Evolutionary conservation across 2,888 invertebrate genomes (phyloP).

Genomic region (Chymomyza fuscimana): DNA sequence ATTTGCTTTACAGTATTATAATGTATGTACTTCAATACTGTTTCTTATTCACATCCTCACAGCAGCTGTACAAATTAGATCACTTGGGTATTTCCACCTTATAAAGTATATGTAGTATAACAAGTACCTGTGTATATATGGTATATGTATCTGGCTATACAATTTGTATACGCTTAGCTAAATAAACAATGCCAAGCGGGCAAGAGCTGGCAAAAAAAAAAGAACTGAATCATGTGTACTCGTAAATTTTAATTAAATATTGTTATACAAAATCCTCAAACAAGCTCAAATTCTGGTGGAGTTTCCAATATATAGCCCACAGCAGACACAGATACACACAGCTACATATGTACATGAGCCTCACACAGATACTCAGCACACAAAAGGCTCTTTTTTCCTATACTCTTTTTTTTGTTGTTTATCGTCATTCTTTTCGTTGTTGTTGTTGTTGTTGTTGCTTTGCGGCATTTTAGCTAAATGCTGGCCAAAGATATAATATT

Average conservation of each 20-base stretch:
- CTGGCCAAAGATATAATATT: conserved; percentile 49
- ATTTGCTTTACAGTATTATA: conserved; percentile 25
- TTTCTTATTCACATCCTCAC: conserved; percentile 56
- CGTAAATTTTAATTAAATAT: conserved; percentile 70
- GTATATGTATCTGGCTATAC: conserved; percentile 54
- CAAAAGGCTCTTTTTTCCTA: conserved; percentile 46
- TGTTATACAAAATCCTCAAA: conserved; percentile 37
- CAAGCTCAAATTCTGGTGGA: conserved; percentile 51
- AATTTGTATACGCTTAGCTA: conserved; percentile 34
- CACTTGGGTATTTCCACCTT: conserved; percentile 73
- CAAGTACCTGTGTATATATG: conserved; percentile 13
- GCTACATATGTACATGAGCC: background rate
- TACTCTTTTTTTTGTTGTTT: conserved; percentile 39
- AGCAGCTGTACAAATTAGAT: conserved; percentile 70
- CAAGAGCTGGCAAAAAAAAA: conserved; percentile 10
- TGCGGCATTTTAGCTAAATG: conserved; percentile 38
- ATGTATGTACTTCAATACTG: background rate
- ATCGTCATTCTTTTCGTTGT: conserved; percentile 2
- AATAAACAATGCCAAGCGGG: conserved; percentile 15
- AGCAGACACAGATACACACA: conserved; percentile 13
- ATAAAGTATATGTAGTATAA: conserved; percentile 2
- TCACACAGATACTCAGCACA: conserved; percentile 10
- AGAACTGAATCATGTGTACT: conserved; percentile 47
- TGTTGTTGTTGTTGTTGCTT: conserved; percentile 2
- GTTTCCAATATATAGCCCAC: conserved; percentile 61